phyloP scores from a whole-genome alignment of 1,140 invertebrate genomes.

The Trichogramma pretiosum region DNA sequence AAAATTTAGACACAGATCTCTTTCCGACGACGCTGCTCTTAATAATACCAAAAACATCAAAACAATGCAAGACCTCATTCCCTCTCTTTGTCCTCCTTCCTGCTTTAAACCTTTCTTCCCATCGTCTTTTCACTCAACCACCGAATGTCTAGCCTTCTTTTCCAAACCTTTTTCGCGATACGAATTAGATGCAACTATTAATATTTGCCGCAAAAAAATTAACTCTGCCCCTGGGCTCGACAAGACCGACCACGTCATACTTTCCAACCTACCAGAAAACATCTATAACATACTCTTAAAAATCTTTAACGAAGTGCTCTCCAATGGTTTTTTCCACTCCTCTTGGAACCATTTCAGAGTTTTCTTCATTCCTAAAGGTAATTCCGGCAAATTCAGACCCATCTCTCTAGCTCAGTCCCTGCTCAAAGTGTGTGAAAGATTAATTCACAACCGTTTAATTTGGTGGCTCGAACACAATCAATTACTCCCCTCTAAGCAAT shows the following conservation, averaged over 20 bases:
- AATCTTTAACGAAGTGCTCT: not conserved
- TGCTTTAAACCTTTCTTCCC: no score
- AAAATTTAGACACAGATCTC: no score
- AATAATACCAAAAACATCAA: no score
- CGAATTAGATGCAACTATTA: no score
- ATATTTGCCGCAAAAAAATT: no score
- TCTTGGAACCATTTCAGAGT: not conserved
- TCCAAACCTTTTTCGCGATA: no score
- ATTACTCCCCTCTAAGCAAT: not conserved
- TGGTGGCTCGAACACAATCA: slow-evolving; percentile 1
- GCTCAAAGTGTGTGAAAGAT: slow-evolving; percentile 14
- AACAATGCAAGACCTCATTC: no score
- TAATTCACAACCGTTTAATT: slow-evolving; percentile 8
- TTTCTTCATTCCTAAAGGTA: slow-evolving; percentile 10
- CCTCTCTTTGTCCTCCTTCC: no score
- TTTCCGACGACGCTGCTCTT: no score
- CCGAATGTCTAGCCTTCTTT: no score
- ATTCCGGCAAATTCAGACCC: slow-evolving; percentile 14
- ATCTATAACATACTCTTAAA: not conserved
- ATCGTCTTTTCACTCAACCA: no score
- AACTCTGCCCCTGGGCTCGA: not conserved
- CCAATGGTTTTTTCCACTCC: not conserved
- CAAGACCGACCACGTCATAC: not conserved
- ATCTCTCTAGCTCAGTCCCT: slow-evolving; percentile 15
- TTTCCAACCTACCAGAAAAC: not conserved